These are phyloP conservation scores for Mythimna albipuncta DNA, from an alignment of 2,888 invertebrate species.

Conservation along the genomic window DNA sequence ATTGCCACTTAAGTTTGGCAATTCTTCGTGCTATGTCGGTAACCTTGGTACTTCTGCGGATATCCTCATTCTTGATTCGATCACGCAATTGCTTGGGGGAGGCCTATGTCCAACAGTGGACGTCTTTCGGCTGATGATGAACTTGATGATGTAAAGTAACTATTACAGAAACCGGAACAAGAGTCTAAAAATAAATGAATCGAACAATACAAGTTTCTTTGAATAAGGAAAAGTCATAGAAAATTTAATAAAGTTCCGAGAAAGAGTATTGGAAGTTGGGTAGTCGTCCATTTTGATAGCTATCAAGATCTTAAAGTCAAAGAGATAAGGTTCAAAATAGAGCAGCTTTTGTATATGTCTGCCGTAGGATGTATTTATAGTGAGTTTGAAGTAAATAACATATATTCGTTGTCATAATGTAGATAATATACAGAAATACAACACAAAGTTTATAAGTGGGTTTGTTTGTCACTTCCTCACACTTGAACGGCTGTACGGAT, in stretches of 20 bases:
- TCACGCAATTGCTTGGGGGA: too few species aligned
- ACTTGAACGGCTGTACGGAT: too few species aligned
- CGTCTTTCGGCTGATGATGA: not conserved
- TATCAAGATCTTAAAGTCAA: not conserved
- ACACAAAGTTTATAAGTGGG: not conserved
- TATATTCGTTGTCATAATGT: not conserved
- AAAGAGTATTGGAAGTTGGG: conserved; percentile 9
- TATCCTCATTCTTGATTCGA: too few species aligned
- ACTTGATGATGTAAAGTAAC: not conserved
- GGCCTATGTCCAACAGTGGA: too few species aligned
- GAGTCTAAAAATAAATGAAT: conserved; percentile 13
- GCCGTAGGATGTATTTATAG: not conserved
- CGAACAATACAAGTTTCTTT: not conserved
- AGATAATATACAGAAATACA: conserved; percentile 23
- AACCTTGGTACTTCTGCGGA: too few species aligned
- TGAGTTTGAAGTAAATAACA: not conserved
- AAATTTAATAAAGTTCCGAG: conserved; percentile 27
- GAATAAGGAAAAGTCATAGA: conserved; percentile 43
- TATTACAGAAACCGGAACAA: conserved; percentile 6
- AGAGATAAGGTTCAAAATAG: conserved; percentile 19
- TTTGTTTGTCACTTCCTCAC: too few species aligned
- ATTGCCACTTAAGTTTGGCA: too few species aligned
- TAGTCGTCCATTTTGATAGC: not conserved
- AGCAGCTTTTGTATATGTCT: not conserved
- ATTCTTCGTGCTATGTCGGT: too few species aligned